Conservation (phyloP, 1,140 invertebrate species). For the Mizuhopecten yessoensis region DNA sequence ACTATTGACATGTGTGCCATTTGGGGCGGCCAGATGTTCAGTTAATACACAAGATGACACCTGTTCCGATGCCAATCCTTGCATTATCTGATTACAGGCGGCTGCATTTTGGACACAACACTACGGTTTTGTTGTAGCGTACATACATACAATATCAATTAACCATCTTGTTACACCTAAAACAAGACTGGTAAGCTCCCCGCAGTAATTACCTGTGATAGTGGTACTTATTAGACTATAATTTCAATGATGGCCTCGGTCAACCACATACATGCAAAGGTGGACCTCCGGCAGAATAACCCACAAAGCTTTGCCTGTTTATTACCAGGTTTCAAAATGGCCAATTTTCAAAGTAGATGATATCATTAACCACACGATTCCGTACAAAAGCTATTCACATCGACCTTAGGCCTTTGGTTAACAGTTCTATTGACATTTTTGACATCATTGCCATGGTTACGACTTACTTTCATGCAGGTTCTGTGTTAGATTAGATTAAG, state of each 20-base stretch:
- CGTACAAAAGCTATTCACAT: not conserved
- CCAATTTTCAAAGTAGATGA: conserved; percentile 17
- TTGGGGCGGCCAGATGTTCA: not conserved
- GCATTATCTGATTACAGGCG: not conserved
- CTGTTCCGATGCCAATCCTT: not conserved
- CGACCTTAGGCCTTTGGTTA: not conserved
- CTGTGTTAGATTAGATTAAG: not conserved
- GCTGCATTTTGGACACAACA: not conserved
- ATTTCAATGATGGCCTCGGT: not conserved
- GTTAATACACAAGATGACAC: not conserved
- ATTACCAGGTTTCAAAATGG: conserved; percentile 19
- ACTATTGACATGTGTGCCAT: too few relatives aligned
- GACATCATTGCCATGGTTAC: not conserved
- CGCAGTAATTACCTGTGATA: not conserved
- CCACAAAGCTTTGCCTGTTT: not conserved
- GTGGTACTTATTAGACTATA: not conserved
- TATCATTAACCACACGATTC: not conserved
- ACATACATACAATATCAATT: not conserved
- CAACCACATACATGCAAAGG: not conserved
- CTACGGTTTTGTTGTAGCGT: not conserved
- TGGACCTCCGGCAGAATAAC: not conserved
- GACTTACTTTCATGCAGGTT: not conserved
- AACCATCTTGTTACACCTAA: not conserved
- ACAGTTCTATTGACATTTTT: conserved; percentile 1
- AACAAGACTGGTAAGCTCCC: not conserved